Evolutionary conservation across 2,888 invertebrate species (phyloP).

Genomic region (Dasypolia templi): DNA sequence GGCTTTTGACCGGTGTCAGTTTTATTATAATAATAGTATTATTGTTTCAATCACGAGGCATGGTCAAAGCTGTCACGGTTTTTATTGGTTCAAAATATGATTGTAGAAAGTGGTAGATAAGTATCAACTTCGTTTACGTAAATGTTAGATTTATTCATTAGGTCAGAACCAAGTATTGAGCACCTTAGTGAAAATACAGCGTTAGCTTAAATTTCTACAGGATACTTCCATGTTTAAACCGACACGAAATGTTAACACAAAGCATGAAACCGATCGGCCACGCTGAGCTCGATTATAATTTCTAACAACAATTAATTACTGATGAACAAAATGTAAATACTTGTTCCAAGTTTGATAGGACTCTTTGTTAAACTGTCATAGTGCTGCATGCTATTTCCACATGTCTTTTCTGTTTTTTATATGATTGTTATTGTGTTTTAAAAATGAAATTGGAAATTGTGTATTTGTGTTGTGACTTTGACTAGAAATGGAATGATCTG

Average conservation of each 20-base stretch:
- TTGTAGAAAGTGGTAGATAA: background rate
- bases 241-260: background rate
- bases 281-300: slow-evolving; percentile 1
- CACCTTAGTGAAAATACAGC: background rate
- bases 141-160: background rate
- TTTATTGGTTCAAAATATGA: background rate
- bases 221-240: background rate
- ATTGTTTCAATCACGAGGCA: slow-evolving; percentile 26
- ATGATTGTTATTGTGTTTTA: background rate
- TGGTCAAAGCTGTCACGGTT: background rate
- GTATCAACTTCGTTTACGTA: background rate
- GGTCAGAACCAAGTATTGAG: background rate
- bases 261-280: background rate
- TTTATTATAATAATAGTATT: slow-evolving; percentile 27
- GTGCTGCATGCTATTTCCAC: background rate
- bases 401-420: background rate
- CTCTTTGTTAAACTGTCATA: background rate
- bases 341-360: slow-evolving; percentile 9
- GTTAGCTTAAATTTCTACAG: background rate
- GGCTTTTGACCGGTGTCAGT: slow-evolving; percentile 23
- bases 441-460: background rate
- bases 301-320: slow-evolving; percentile 21
- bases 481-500: background rate
- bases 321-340: slow-evolving; percentile 12
- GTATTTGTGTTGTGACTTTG: slow-evolving; percentile 1